Percentiles rank a stretch among this genome's conserved stretches.
phyloP scores from a whole-genome alignment of 2,113 vertebrate species.

The Cephalopholis sonnerati region DNA sequence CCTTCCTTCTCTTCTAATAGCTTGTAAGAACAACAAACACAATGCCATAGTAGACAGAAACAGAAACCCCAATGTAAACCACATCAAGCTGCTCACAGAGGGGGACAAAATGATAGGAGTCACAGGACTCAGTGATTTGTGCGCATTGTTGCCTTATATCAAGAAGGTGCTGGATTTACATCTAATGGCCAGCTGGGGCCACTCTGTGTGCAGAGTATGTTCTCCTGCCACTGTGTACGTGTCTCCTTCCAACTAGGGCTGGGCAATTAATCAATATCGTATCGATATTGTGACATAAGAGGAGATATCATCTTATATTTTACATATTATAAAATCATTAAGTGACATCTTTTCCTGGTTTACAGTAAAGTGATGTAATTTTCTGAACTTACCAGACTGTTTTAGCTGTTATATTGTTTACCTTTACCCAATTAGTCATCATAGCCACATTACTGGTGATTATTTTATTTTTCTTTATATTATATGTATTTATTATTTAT shows the following conservation, averaged over 20 bases:
- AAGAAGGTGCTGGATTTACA: not conserved
- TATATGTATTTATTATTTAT: too few species aligned
- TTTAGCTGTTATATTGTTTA: too few species aligned
- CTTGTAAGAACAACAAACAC: conserved; percentile 14
- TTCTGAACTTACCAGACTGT: too few species aligned
- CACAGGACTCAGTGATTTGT: not conserved
- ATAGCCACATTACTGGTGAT: too few species aligned
- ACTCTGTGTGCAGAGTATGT: not conserved
- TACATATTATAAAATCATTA: too few species aligned
- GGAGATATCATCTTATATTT: too few species aligned
- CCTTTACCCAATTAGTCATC: too few species aligned
- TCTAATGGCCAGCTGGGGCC: conserved; percentile 1
- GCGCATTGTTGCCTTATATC: not conserved
- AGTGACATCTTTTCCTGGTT: too few species aligned
- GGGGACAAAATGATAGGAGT: not conserved
- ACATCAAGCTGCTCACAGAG: not conserved
- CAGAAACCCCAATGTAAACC: not conserved
- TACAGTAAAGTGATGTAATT: too few species aligned
- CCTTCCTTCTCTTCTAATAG: conserved; percentile 15
- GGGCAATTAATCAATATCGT: too few species aligned
- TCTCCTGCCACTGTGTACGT: not conserved
- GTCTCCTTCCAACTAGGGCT: not conserved
- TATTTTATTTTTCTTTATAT: too few species aligned
- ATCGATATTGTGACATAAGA: too few species aligned
- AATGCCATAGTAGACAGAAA: not conserved